phyloP scores from a whole-genome alignment of 2,888 invertebrate species.

The Muschampia plurimacula region DNA sequence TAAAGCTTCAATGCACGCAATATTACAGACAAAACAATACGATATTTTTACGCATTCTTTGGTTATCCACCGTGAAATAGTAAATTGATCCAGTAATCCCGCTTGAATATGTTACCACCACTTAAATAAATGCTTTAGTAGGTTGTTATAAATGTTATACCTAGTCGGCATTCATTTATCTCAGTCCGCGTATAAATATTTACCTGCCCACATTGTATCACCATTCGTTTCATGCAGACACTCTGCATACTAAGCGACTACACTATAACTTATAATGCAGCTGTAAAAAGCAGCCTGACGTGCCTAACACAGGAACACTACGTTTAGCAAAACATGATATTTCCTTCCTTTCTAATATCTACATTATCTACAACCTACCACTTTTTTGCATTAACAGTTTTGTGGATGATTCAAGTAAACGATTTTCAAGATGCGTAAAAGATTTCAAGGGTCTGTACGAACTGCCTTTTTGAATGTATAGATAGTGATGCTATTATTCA shows the following conservation, averaged over 20 bases:
- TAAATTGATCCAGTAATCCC: slow-evolving; percentile 51
- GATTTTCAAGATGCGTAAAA: not conserved
- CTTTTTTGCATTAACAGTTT: not conserved
- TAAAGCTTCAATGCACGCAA: not conserved
- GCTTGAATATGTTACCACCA: slow-evolving; percentile 51
- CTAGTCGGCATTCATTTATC: slow-evolving; percentile 58
- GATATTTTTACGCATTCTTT: slow-evolving; percentile 30
- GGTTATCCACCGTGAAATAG: slow-evolving; percentile 55
- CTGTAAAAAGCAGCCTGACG: slow-evolving; percentile 59
- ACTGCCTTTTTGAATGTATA: not conserved
- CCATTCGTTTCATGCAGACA: slow-evolving; percentile 54
- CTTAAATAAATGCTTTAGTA: not conserved
- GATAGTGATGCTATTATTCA: not conserved
- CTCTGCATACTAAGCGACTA: slow-evolving; percentile 67
- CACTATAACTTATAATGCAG: slow-evolving; percentile 66
- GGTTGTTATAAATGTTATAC: slow-evolving; percentile 37
- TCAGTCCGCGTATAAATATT: slow-evolving; percentile 57
- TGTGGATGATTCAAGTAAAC: not conserved
- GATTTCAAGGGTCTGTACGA: too few relatives aligned
- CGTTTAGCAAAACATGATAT: slow-evolving; percentile 20
- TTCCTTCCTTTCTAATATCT: slow-evolving; percentile 4
- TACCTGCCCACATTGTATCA: slow-evolving; percentile 66
- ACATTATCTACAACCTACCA: not conserved
- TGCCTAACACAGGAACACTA: slow-evolving; percentile 10
- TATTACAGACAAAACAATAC: not conserved